Base-by-base conservation (phyloP, 2,797 vertebrate genomes). In the Neopelma chrysocephalum region DNA sequence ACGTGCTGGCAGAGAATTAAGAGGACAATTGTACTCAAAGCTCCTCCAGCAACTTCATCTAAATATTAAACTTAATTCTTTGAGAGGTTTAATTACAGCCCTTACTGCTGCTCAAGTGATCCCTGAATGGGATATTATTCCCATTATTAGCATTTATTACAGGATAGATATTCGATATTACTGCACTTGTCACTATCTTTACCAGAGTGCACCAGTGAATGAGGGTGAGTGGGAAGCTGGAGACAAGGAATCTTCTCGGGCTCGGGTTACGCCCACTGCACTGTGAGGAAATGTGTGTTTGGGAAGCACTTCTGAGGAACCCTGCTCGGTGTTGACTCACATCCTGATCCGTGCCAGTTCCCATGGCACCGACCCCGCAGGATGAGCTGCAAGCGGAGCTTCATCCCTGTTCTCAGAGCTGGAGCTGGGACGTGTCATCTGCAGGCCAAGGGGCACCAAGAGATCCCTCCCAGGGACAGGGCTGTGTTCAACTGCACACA, bases 61-160 rank as follows among this genome's bases (percentile, higher is more conserved):
- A 94, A 94, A 95, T 91, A 94, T 94, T 93, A 85, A 95, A 94
- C 79, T 95, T 93, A 89, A 91, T 97, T 96, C 86, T 91, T 91
- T 87, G 89, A 93, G 93, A 96, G 87, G 91, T 73, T 92, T 96
- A 97, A 96, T 97, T 97, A 96, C 85, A 97, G 93, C 73, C 78
- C 91, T 96, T 77, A 60, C 36, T 94, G 92, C 96, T 92, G 82
- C 90, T 91, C 76, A 69, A 94, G 78, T 34, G 72, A 95, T 94
- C 89, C 42, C 36, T 34, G 87, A 91, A 82, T n/a, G 76, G 89
- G 78, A 75, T 95, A 92, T 81, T 90, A 89, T 72, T 96, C 93
- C 84, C 8, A 5, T 91, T 94, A 90, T 96, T 93, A 96, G 93
- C 79, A 78, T 93, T 93, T 93, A 96, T 96, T 94, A 93, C 89